Evolutionary conservation across 2,888 invertebrate species (phyloP), one percentile per base, ranked within the genome.

Genomic region (Calameuta pallipes): DNA sequence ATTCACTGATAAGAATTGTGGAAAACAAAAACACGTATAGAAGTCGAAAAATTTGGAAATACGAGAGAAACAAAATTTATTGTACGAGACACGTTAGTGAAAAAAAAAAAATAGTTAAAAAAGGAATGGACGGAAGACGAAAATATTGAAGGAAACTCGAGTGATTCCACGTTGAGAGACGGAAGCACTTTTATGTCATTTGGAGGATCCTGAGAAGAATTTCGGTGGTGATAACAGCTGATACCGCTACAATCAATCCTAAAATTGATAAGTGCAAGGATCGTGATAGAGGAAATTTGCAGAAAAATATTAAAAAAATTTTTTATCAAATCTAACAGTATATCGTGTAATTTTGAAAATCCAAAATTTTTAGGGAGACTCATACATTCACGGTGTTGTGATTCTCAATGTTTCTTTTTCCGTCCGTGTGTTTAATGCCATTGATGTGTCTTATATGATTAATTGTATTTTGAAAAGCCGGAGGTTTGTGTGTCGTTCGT

Each of bases 171-270:
- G 41, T 23, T 56, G 9, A 56, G 9, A 9, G 23, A 15, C 41
- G 4, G 13, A 41, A 41, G 23, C 23, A 56, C 6, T 56, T 56
- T 56, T 23, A 56, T 23, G 23, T 56, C 41, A 23, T 9, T 56
- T 9, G 23, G 41, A 56, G 23, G 41, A 56, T 56, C 23, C 41
- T 23, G 23, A 56, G 41, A 23, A 56, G 41, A 56, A 56, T 56
- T 71, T 71, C 71, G 71, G 71, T 71, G 71, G 71, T 71, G 71
- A 71, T n/a, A 56, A 23, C 41, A 56, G 23, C 23, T 23, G 41
- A 15, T 56, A 56, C 23, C 23, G 23, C 2, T 1, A 56, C 15
- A 23, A 1, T 23, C 41, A 56, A 15, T 56, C 15, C 6, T 9
- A 56, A 56, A 56, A 23, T 23, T 23, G 9, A 23, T 2, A 23